Base-by-base conservation (phyloP, 1,140 invertebrate species). In the Phortica variegata region DNA sequence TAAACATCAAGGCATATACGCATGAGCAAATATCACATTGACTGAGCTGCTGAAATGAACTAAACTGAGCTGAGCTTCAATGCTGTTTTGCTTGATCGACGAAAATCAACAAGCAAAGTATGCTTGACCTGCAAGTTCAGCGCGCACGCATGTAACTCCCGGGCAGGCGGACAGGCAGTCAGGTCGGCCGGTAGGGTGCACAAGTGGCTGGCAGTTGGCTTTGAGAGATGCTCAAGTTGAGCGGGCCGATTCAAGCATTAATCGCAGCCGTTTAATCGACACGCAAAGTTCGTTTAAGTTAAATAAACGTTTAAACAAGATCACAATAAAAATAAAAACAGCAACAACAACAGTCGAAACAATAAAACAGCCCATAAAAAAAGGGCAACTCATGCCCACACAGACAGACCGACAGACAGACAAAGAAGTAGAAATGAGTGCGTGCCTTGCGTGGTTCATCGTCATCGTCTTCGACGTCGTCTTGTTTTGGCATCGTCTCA, bases 231-330 rank as follows among this genome's bases (percentile, higher is more conserved):
- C 29, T 8, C 29, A 31, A 31, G 7, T 54, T 52, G 29, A 58
- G 21, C 20, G 40, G 23, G 26, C 45, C 46, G 55, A 58, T 54
- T 54, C 29, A 31, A 31, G 29, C 29, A 15, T 68, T 68, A 68
- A 68, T 68, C 63, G 63, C 60, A 58, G 63, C 57, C 68, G 55
- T 68, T 68, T 68, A 68, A 68, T 68, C 63, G 63, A 68, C 63
- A 68, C 63, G 63, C 63, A 68, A 68, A 62, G 63, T 68, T 68
- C 63, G 63, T 63, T 68, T 68, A 68, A 68, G 63, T 68, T 68
- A 68, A 68, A 68, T 68, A 68, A 68, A 66, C 62, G 62, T 68
- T 66, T 63, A 66, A 66, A 68, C 63, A 60, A 68, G 63, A 68
- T 68, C 63, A 68, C 44, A 57, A 50, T 39, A 10, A 26, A 26